Percentiles rank a stretch among this genome's conserved stretches.
phyloP scores from a whole-genome alignment of 2,113 vertebrate species.

The Gracilinanus agilis region DNA sequence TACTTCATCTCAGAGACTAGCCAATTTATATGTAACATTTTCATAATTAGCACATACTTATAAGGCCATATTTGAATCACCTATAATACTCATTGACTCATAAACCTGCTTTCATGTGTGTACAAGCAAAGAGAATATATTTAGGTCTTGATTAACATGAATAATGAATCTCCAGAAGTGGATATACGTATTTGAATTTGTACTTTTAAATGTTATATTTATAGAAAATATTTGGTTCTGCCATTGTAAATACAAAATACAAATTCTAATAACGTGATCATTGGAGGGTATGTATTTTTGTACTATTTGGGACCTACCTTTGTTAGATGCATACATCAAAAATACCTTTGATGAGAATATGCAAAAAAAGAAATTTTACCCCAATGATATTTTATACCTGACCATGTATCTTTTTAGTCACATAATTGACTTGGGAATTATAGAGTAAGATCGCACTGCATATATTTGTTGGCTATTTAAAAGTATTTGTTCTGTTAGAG shows the following conservation, averaged over 20 bases:
- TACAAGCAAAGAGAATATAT: not conserved
- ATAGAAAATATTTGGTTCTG: not conserved
- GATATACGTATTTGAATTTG: not conserved
- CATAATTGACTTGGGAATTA: not conserved
- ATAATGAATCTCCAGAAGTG: not conserved
- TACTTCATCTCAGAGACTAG: not conserved
- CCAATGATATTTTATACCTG: not conserved
- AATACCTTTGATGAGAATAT: not conserved
- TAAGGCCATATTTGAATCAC: not conserved
- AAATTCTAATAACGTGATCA: not conserved
- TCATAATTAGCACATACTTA: not conserved
- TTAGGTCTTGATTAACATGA: not conserved
- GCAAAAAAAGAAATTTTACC: not conserved
- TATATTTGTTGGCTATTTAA: not conserved
- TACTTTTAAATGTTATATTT: not conserved
- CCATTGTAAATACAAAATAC: not conserved
- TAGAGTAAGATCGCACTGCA: not conserved
- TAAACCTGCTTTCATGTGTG: not conserved
- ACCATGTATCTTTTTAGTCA: not conserved
- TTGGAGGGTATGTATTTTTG: not conserved
- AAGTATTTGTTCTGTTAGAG: not conserved
- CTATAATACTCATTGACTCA: not conserved
- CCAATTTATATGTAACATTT: not conserved
- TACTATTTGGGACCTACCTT: not conserved
- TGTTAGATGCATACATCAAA: not conserved